These are phyloP conservation scores for Marmota monax DNA, from an alignment of 2,113 vertebrate species.

Conservation along the genomic window DNA sequence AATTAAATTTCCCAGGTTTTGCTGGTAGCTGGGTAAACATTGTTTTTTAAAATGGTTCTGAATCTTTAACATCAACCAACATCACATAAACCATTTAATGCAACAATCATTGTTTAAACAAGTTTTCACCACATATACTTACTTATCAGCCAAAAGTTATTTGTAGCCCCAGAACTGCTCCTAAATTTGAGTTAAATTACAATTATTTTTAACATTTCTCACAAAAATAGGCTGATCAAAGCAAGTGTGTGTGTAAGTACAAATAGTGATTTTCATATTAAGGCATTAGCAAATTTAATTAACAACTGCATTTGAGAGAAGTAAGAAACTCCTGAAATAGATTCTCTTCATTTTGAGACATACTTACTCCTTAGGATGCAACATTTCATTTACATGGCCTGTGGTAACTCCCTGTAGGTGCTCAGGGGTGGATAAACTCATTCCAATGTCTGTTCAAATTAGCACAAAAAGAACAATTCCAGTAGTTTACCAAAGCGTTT, in stretches of 20 bases:
- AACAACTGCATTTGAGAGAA: not conserved
- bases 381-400: conserved; percentile 48
- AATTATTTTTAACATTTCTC: not conserved
- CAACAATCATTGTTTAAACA: not conserved
- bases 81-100: conserved; percentile 19
- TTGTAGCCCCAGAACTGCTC: not conserved
- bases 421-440: conserved; percentile 37
- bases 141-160: not conserved
- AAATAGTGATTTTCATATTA: conserved; percentile 23
- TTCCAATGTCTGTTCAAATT: conserved; percentile 66
- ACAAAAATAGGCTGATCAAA: not conserved
- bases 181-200: not conserved
- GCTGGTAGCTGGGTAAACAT: conserved; percentile 36
- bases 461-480: conserved; percentile 61
- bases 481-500: conserved; percentile 50
- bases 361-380: conserved; percentile 49
- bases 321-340: conserved; percentile 12
- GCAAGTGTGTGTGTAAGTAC: not conserved
- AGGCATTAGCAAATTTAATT: conserved; percentile 42
- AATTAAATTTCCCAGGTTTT: conserved; percentile 66
- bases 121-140: not conserved
- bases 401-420: conserved; percentile 23
- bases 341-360: conserved; percentile 60
- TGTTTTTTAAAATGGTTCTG: not conserved
- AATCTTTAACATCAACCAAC: conserved; percentile 29